These are phyloP conservation scores for Lepisosteus osseus DNA, from an alignment of 2,113 vertebrate genomes.

Conservation along the genomic window DNA sequence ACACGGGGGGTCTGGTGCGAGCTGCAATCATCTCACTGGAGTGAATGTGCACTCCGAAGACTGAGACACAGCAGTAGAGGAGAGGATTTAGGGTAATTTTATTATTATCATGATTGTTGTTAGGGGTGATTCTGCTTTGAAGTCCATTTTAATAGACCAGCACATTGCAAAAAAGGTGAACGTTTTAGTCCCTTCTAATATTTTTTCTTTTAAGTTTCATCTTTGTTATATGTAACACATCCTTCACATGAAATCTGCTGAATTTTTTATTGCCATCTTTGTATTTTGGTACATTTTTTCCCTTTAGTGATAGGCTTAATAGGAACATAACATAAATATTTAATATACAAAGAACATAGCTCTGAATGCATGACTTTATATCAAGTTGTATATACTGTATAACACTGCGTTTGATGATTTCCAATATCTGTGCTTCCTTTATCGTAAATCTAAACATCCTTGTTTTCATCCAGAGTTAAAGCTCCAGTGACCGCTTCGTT, in stretches of 20 bases:
- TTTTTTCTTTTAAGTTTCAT: no score
- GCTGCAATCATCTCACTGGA: constrained; percentile 1
- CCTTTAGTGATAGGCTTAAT: no score
- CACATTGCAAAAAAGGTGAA: constrained; percentile 1
- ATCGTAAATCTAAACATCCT: constrained; percentile 28
- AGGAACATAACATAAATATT: no score
- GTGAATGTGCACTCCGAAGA: neutral
- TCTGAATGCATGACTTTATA: no score
- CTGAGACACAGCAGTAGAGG: neutral
- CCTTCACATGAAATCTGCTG: no score
- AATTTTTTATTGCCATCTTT: no score
- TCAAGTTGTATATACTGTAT: no score
- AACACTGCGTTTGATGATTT: no score
- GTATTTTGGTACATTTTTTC: no score
- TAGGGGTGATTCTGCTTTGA: constrained; percentile 2
- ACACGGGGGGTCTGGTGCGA: constrained; percentile 7
- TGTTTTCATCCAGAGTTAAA: neutral
- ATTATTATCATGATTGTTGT: neutral
- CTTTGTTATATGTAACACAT: no score
- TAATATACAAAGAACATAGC: no score
- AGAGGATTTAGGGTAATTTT: constrained; percentile 1
- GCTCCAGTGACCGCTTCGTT: neutral
- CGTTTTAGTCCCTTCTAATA: neutral
- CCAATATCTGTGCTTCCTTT: no score
- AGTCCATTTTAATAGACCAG: neutral